Conservation (phyloP, 2,113 vertebrate genomes). For the Rutilus rutilus region DNA sequence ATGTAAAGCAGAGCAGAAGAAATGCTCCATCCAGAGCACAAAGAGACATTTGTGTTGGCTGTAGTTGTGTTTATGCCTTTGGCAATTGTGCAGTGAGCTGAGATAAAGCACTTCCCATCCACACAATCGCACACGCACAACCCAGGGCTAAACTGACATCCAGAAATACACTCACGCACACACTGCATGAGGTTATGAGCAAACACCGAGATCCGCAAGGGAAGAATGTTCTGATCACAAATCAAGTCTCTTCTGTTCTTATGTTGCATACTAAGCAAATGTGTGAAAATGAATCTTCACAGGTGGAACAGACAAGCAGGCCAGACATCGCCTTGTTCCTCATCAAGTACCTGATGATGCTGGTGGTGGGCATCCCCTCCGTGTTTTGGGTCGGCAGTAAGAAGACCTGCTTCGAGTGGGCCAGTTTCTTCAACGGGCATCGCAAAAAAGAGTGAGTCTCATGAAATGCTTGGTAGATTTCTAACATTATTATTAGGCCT, state of each 20-base stretch:
- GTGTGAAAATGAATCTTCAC: neutral
- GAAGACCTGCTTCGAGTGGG: conserved; percentile 99
- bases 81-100: conserved; percentile 46
- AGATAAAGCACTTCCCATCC: conserved; percentile 47
- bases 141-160: conserved; percentile 36
- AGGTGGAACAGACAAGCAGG: conserved; percentile 88
- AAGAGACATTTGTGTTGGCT: conserved; percentile 25
- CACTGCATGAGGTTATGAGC: conserved; percentile 13
- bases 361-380: conserved; percentile 94
- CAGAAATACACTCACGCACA: conserved; percentile 19
- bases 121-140: conserved; percentile 41
- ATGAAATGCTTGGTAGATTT: neutral
- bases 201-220: neutral
- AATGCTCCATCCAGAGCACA: conserved; percentile 1
- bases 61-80: conserved; percentile 53
- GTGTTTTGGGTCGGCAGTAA: conserved; percentile 99
- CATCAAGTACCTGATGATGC: conserved; percentile 95
- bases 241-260: neutral
- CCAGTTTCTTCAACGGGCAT: conserved; percentile 93
- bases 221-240: conserved; percentile 19
- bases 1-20: conserved; percentile 21
- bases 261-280: neutral
- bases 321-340: conserved; percentile 91
- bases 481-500: neutral
- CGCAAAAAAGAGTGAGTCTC: conserved; percentile 91